Conservation (phyloP, 2,113 vertebrate species). For the Conger conger region DNA sequence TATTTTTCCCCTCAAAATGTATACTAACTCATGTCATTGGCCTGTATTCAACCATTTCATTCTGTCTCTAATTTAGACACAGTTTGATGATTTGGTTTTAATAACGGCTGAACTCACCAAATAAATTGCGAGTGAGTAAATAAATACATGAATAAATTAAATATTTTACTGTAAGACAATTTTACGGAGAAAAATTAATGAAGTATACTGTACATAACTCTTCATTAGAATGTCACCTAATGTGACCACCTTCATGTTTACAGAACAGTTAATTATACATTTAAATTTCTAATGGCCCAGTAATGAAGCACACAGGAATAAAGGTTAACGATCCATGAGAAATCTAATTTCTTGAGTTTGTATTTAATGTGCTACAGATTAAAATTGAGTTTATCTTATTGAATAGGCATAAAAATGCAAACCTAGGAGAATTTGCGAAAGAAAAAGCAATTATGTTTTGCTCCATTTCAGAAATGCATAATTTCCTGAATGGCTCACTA, state of each 20-base stretch:
- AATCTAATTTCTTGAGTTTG: conserved; percentile 4
- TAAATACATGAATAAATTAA: no score
- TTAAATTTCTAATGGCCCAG: conserved; percentile 3
- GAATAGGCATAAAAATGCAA: conserved; percentile 19
- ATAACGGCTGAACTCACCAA: no score
- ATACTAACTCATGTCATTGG: no score
- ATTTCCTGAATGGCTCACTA: conserved; percentile 10
- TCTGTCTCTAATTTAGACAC: no score
- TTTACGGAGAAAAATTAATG: no score
- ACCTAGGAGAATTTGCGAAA: not conserved
- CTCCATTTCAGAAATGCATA: conserved; percentile 26
- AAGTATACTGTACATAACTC: not conserved
- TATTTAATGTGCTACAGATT: not conserved
- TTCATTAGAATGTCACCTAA: conserved; percentile 9
- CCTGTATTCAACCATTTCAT: not conserved
- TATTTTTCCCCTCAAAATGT: no score
- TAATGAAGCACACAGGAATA: conserved; percentile 4
- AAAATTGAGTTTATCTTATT: conserved; percentile 15
- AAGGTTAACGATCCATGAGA: conserved; percentile 22
- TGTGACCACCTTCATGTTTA: not conserved
- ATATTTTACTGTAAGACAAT: no score
- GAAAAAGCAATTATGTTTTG: conserved; percentile 17
- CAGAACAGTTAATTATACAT: conserved; percentile 23
- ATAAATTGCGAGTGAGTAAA: no score
- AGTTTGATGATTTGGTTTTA: no score